These are phyloP conservation scores for Octodon degus DNA, from an alignment of 2,113 vertebrate genomes.

Conservation along the genomic window DNA sequence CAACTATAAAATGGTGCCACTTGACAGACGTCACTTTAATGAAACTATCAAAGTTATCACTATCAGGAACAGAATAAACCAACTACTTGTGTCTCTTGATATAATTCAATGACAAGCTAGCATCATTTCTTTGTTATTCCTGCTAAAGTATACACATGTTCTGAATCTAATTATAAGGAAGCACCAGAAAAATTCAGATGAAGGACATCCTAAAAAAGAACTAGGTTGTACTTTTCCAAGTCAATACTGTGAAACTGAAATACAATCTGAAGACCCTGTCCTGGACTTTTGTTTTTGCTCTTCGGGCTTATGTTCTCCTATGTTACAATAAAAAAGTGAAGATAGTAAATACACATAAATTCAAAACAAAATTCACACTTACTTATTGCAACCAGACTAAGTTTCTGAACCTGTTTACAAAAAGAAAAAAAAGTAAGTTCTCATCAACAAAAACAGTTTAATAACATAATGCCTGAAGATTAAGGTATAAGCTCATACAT, in stretches of 20 bases:
- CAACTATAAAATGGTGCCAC: slow-evolving; percentile 28
- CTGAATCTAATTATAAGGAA: background rate
- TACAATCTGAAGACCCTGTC: background rate
- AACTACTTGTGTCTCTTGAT: background rate
- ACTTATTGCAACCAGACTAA: slow-evolving; percentile 97
- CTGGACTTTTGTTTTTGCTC: background rate
- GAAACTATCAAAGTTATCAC: background rate
- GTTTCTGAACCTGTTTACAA: slow-evolving; percentile 91
- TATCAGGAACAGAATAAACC: background rate
- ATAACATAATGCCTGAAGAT: slow-evolving; percentile 42
- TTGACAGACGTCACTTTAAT: background rate
- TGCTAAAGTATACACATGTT: background rate
- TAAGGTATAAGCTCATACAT: background rate
- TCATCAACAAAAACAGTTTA: slow-evolving; percentile 47
- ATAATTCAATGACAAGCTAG: slow-evolving; percentile 5
- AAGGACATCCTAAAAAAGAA: slow-evolving; percentile 49
- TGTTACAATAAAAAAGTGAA: slow-evolving; percentile 31
- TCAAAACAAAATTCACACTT: slow-evolving; percentile 86
- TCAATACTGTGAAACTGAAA: background rate
- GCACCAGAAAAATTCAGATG: background rate
- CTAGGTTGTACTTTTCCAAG: background rate
- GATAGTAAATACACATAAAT: slow-evolving; percentile 35
- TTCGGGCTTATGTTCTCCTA: background rate
- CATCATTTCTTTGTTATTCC: slow-evolving; percentile 18
- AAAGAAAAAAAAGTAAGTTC: slow-evolving; percentile 54